Percentiles rank a stretch among this genome's conserved stretches.
phyloP scores from a whole-genome alignment of 2,888 invertebrate species.

The Eupithecia abbreviata region DNA sequence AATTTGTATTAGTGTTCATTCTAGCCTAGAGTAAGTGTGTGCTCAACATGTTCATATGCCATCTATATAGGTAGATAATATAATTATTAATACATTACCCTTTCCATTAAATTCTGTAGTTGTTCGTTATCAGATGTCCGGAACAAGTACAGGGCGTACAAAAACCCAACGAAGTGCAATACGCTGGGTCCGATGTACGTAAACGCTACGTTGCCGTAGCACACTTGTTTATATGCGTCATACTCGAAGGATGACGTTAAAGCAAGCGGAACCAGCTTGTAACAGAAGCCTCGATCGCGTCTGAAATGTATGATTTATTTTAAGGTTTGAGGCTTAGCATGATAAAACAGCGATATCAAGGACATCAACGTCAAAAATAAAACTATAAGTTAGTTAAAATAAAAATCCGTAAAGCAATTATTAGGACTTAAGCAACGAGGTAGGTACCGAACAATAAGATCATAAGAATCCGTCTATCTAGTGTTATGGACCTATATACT shows the following conservation, averaged over 20 bases:
- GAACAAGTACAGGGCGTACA: conserved; percentile 89
- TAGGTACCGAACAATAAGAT: too few relatives aligned
- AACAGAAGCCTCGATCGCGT: conserved; percentile 89
- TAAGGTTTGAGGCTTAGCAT: not conserved
- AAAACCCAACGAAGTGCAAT: conserved; percentile 88
- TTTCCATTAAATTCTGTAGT: conserved; percentile 91
- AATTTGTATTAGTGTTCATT: not conserved
- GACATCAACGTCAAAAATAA: too few relatives aligned
- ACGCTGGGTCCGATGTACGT: conserved; percentile 89
- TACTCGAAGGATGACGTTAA: conserved; percentile 73
- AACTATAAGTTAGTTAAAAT: too few relatives aligned
- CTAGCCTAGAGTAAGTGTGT: not conserved
- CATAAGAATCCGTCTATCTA: too few relatives aligned
- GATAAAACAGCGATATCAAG: not conserved
- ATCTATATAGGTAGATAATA: not conserved
- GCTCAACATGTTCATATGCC: not conserved
- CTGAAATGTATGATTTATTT: conserved; percentile 67
- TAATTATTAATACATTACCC: conserved; percentile 74
- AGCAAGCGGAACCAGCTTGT: conserved; percentile 79
- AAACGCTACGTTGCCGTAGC: conserved; percentile 88
- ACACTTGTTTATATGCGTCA: conserved; percentile 84
- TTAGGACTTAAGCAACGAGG: too few relatives aligned
- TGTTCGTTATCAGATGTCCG: conserved; percentile 92
- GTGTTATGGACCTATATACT: too few relatives aligned
- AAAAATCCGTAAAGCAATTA: not conserved